Percentiles rank a stretch among this genome's conserved stretches.
phyloP scores from a whole-genome alignment of 1,140 invertebrate species.

The Aphelenchoides fujianensis region DNA sequence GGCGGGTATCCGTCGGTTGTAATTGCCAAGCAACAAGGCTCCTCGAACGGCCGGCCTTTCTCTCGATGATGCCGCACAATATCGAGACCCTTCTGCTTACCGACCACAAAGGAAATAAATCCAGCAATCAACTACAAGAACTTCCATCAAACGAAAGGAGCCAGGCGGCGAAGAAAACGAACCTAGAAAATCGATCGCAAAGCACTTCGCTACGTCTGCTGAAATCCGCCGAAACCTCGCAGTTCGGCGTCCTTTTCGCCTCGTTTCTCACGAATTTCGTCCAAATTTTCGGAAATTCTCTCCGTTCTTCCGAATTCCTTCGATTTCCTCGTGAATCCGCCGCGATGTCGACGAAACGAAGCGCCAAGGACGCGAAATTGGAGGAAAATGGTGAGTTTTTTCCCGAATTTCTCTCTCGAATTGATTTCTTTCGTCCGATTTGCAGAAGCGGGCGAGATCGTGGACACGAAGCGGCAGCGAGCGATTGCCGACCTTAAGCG shows the following conservation, averaged over 20 bases:
- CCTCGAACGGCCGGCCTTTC: too few relatives aligned
- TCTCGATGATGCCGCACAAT: too few relatives aligned
- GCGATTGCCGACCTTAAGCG: constrained; percentile 1
- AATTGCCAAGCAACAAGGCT: too few relatives aligned
- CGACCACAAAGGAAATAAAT: too few relatives aligned
- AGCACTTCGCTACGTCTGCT: neutral
- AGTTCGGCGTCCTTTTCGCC: too few relatives aligned
- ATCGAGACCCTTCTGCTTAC: too few relatives aligned
- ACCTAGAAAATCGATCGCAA: neutral
- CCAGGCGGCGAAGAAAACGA: too few relatives aligned
- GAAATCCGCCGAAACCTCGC: too few relatives aligned
- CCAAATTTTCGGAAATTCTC: neutral
- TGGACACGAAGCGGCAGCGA: neutral
- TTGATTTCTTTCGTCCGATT: neutral
- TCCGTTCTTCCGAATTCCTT: neutral
- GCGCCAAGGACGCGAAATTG: neutral
- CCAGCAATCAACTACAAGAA: too few relatives aligned
- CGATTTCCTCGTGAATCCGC: too few relatives aligned
- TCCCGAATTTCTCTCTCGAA: neutral
- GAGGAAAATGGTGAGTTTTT: neutral
- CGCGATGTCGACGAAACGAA: neutral
- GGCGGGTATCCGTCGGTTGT: too few relatives aligned
- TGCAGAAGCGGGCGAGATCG: neutral
- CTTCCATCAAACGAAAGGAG: too few relatives aligned
- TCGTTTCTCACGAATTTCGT: neutral